Evolutionary conservation across 2,797 vertebrate species (phyloP).

Genomic region (Enteromius unitaeniatus): DNA sequence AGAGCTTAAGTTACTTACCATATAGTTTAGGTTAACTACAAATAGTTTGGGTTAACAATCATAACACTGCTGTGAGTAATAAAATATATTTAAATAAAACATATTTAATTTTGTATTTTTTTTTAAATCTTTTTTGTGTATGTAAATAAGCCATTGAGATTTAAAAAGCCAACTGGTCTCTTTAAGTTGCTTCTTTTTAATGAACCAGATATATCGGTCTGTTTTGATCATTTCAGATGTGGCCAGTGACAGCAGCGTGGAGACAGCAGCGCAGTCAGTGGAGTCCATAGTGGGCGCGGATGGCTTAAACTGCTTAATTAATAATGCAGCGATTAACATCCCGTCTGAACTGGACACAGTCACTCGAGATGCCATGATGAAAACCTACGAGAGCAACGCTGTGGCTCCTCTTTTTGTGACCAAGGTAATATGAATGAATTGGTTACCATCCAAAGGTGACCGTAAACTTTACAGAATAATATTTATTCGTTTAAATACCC

Average conservation of each 20-base stretch:
- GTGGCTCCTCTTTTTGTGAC: constrained; percentile 74
- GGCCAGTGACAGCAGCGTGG: constrained; percentile 70
- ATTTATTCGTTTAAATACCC: not conserved
- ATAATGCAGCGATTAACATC: constrained; percentile 76
- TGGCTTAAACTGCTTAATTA: constrained; percentile 79
- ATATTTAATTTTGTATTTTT: not conserved
- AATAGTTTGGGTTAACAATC: not conserved
- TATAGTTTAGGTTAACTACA: no score
- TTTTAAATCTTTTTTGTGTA: not conserved
- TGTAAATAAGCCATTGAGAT: not conserved
- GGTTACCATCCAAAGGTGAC: no score
- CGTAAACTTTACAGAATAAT: not conserved
- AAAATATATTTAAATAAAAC: not conserved
- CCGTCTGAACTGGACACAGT: constrained; percentile 67
- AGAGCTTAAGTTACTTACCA: not conserved
- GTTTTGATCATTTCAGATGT: constrained; percentile 67
- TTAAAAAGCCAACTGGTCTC: not conserved
- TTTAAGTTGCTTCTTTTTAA: not conserved
- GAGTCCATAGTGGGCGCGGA: constrained; percentile 70
- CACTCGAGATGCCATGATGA: constrained; percentile 73
- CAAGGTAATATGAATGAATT: constrained; percentile 63
- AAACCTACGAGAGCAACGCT: constrained; percentile 70
- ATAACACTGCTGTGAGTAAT: not conserved
- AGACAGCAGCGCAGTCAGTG: constrained; percentile 69
- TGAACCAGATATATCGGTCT: not conserved